A percentile compares a stretch with the other conserved stretches of the same genome.
Conservation (phyloP, 2,797 vertebrate species). For the Danio albolineatus region DNA sequence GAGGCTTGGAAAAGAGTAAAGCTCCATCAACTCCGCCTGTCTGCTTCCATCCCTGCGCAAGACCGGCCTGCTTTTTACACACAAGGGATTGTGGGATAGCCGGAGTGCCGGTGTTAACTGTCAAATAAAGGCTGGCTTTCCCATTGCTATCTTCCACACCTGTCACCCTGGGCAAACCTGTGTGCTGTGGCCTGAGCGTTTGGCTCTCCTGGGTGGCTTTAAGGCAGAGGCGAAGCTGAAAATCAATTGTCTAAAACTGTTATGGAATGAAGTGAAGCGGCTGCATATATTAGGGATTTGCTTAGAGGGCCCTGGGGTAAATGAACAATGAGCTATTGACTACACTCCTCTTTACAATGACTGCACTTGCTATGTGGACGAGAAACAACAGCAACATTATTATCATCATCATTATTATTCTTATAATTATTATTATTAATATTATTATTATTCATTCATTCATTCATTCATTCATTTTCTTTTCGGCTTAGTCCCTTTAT, state of each 20-base stretch:
- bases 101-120: slow-evolving; percentile 47
- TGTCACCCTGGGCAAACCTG: slow-evolving; percentile 56
- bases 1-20: not conserved
- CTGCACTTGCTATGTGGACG: slow-evolving; percentile 14
- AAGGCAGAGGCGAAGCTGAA: slow-evolving; percentile 46
- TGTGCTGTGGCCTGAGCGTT: slow-evolving; percentile 11
- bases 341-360: not conserved
- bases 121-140: slow-evolving; percentile 36
- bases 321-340: slow-evolving; percentile 25
- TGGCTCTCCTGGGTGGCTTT: slow-evolving; percentile 37
- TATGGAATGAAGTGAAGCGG: slow-evolving; percentile 49
- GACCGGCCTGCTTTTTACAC: slow-evolving; percentile 17
- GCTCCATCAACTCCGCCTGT: slow-evolving; percentile 43
- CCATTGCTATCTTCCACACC: slow-evolving; percentile 41
- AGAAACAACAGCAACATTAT: not conserved
- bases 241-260: slow-evolving; percentile 57
- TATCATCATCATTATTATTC: not conserved
- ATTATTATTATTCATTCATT: too few relatives aligned
- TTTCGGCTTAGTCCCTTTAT: too few relatives aligned
- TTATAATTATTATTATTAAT: not conserved
- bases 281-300: slow-evolving; percentile 49
- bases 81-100: slow-evolving; percentile 49
- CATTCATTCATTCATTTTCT: too few relatives aligned
- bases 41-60: slow-evolving; percentile 43
- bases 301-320: slow-evolving; percentile 35